phyloP scores from a whole-genome alignment of 2,888 invertebrate genomes.

The Toxonevra muliebris region DNA sequence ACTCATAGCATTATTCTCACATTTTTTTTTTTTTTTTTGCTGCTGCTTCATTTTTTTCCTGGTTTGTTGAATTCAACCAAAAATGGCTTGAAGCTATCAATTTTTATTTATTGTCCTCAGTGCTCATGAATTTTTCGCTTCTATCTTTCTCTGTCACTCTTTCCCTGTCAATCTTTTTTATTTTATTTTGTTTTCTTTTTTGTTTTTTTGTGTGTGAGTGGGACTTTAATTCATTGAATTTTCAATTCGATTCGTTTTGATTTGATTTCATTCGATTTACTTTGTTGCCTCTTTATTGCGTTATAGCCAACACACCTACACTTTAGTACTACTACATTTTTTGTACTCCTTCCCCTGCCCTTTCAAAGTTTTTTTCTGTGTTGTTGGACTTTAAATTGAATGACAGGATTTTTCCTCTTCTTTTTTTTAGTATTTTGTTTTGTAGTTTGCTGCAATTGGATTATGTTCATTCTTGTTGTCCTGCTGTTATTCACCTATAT shows the following conservation, averaged over 20 bases:
- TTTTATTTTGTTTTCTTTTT: too few species aligned
- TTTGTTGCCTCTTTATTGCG: conserved; percentile 14
- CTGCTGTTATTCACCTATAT: not conserved
- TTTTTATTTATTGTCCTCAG: too few species aligned
- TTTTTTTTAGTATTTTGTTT: conserved; percentile 1
- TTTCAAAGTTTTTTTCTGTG: not conserved
- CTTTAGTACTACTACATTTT: not conserved
- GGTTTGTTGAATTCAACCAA: too few species aligned
- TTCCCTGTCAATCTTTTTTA: too few species aligned
- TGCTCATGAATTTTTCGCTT: too few species aligned
- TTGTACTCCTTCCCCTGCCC: not conserved
- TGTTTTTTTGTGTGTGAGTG: too few species aligned
- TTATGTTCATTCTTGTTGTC: not conserved
- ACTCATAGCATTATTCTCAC: too few species aligned
- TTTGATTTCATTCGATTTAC: conserved; percentile 35
- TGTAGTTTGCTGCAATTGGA: conserved; percentile 14
- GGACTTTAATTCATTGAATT: conserved; percentile 28
- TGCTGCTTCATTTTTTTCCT: too few species aligned
- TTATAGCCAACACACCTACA: not conserved
- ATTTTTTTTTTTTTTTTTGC: too few species aligned
- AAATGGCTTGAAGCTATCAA: too few species aligned
- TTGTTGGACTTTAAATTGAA: conserved; percentile 22
- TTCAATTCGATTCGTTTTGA: conserved; percentile 32
- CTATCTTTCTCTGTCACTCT: too few species aligned
- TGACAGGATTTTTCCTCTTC: conserved; percentile 8